Evolutionary conservation across 2,888 invertebrate species (phyloP).

Genomic region (Arrhopalites spinosus): DNA sequence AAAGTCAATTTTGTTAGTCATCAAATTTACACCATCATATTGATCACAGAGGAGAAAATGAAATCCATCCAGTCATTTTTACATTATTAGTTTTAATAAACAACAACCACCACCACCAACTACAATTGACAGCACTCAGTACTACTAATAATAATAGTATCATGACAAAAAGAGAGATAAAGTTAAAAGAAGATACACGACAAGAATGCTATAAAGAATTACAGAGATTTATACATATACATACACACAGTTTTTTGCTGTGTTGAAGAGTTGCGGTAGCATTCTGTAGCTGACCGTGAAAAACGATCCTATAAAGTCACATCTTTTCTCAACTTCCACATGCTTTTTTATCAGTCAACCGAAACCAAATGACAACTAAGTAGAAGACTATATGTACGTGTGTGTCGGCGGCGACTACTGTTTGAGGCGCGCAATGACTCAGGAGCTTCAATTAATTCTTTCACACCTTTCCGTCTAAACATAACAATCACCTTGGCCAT

Average conservation of each 20-base stretch:
- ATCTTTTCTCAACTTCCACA: conserved; percentile 35
- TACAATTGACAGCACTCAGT: not conserved
- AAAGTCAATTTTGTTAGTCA: not conserved
- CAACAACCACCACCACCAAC: too few species aligned
- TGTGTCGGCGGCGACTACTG: conserved; percentile 47
- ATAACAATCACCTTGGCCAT: conserved; percentile 33
- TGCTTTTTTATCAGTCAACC: conserved; percentile 34
- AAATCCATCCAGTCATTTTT: too few species aligned
- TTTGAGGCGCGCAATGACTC: conserved; percentile 53
- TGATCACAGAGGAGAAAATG: too few species aligned
- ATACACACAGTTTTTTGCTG: too few species aligned
- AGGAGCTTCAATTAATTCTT: conserved; percentile 55
- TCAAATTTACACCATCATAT: not conserved
- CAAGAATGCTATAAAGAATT: not conserved
- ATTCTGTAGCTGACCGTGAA: not conserved
- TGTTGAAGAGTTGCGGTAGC: not conserved
- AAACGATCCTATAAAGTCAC: conserved; percentile 10
- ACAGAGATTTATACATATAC: too few species aligned
- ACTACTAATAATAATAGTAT: not conserved
- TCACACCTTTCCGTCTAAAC: conserved; percentile 52
- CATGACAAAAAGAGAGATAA: not conserved
- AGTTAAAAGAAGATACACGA: not conserved
- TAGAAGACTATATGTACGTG: conserved; percentile 22
- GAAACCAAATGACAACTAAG: conserved; percentile 40
- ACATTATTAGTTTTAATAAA: not conserved